These are phyloP conservation scores for Catharus fuscescens DNA, from an alignment of 2,113 vertebrate species.

Conservation along the genomic window DNA sequence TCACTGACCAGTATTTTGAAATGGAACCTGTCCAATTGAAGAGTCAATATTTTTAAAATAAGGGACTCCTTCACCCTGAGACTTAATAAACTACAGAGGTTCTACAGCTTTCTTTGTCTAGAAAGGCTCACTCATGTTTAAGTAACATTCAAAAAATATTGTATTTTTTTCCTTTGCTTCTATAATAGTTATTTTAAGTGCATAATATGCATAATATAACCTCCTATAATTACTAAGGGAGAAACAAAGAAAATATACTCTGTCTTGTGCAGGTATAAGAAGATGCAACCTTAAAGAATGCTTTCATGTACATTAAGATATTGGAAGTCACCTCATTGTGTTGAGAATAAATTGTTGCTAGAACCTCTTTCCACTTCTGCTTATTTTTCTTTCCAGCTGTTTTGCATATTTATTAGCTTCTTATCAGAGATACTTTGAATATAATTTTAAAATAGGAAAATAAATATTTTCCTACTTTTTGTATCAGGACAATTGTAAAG, in stretches of 20 bases:
- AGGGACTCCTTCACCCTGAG: neutral
- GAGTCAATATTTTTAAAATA: neutral
- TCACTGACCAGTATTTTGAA: neutral
- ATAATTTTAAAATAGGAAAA: constrained; percentile 34
- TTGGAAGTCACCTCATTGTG: neutral
- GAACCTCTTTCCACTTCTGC: neutral
- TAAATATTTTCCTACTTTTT: constrained; percentile 42
- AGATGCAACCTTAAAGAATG: neutral
- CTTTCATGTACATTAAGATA: constrained; percentile 23
- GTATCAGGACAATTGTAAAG: neutral
- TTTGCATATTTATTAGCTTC: constrained; percentile 54
- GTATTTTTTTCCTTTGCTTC: neutral
- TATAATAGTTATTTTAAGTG: neutral
- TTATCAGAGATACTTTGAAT: constrained; percentile 19
- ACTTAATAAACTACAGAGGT: neutral
- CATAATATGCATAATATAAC: neutral
- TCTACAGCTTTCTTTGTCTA: neutral
- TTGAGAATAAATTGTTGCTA: neutral
- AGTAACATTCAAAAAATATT: neutral
- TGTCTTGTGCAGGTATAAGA: neutral
- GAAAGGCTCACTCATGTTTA: neutral
- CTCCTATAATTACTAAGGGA: neutral
- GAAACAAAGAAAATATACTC: neutral
- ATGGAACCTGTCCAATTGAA: neutral
- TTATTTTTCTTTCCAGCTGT: constrained; percentile 17